These are phyloP conservation scores for Campoletis sonorensis DNA, from an alignment of 1,140 invertebrate species.

Conservation along the genomic window DNA sequence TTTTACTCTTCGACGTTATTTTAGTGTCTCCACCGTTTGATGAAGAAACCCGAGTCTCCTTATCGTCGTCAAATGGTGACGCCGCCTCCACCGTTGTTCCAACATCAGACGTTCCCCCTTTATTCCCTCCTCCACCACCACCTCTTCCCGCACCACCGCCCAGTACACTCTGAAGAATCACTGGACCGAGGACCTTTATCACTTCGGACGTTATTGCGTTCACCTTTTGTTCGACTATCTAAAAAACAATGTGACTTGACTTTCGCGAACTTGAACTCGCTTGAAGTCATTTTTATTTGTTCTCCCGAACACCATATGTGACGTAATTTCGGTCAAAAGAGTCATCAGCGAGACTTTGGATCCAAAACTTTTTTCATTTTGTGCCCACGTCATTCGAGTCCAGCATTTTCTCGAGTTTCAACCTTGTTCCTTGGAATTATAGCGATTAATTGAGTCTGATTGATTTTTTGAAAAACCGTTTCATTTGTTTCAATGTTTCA, in stretches of 20 bases:
- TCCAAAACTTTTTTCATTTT: too few species aligned
- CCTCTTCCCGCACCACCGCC: constrained; percentile 70
- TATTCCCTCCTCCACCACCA: constrained; percentile 66
- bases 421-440: too few species aligned
- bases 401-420: too few species aligned
- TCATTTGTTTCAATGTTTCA: too few species aligned
- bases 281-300: too few species aligned
- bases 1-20: constrained; percentile 27
- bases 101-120: constrained; percentile 53
- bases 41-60: constrained; percentile 55
- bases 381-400: too few species aligned
- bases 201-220: constrained; percentile 83
- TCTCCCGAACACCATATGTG: too few species aligned
- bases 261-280: constrained; percentile 4
- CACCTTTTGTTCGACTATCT: constrained; percentile 88
- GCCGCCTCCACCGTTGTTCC: constrained; percentile 64
- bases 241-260: constrained; percentile 75
- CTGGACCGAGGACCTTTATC: constrained; percentile 82
- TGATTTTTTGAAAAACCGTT: too few species aligned
- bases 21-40: background rate
- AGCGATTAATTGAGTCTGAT: too few species aligned
- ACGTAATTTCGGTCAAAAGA: background rate
- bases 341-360: too few species aligned
- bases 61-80: constrained; percentile 69
- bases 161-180: constrained; percentile 79